phyloP scores from a whole-genome alignment of 2,888 invertebrate genomes.

The Pandemis corylana region DNA sequence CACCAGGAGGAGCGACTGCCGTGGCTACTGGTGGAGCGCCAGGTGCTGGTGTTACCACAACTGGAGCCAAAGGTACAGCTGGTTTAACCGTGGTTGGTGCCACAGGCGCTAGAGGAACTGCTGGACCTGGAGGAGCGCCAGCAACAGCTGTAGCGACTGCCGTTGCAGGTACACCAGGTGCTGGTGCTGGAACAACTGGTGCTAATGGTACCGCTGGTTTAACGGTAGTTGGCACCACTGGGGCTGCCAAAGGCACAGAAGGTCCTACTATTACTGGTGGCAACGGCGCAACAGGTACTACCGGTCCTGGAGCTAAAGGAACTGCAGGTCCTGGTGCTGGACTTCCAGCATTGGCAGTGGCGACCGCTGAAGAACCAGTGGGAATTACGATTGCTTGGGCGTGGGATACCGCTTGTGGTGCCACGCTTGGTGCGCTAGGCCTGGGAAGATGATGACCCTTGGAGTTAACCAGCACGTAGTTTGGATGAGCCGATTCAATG shows the following conservation, averaged over 20 bases:
- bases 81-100: not conserved
- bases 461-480: slow-evolving; percentile 25
- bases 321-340: not conserved
- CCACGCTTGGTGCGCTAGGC: not conserved
- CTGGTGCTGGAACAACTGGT: slow-evolving; percentile 10
- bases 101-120: not conserved
- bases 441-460: slow-evolving; percentile 27
- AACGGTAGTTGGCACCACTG: not conserved
- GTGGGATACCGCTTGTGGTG: slow-evolving; percentile 10
- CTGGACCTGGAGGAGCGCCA: slow-evolving; percentile 2
- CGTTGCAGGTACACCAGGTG: not conserved
- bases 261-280: not conserved
- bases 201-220: slow-evolving; percentile 15
- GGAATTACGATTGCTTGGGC: slow-evolving; percentile 30
- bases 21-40: not conserved
- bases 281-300: not conserved
- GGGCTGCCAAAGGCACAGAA: not conserved
- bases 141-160: slow-evolving; percentile 3
- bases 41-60: not conserved
- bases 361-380: slow-evolving; percentile 3
- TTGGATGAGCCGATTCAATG: slow-evolving; percentile 18
- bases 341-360: not conserved
- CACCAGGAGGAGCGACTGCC: not conserved
- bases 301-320: not conserved
- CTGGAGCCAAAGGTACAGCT: not conserved